A percentile compares a stretch with the other conserved stretches of the same genome.
Conservation (phyloP, 2,888 invertebrate species). For the Cephus runcator region DNA sequence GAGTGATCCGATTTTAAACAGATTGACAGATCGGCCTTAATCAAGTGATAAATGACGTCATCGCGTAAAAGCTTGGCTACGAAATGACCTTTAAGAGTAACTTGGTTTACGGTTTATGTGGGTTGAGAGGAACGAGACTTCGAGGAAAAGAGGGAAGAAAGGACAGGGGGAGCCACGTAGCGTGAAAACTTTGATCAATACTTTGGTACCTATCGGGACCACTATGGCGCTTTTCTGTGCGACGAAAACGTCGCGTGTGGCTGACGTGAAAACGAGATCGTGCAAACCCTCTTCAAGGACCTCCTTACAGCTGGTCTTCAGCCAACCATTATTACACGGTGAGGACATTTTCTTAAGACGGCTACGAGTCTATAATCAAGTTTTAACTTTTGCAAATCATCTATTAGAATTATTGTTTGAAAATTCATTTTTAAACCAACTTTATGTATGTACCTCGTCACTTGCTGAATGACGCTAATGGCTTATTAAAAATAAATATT, state of each 20-base stretch:
- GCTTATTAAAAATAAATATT: not conserved
- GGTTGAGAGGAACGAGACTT: constrained; percentile 26
- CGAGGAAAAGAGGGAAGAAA: constrained; percentile 9
- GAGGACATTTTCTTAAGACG: not conserved
- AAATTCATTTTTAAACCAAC: not conserved
- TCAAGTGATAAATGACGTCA: constrained; percentile 20
- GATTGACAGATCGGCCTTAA: constrained; percentile 14
- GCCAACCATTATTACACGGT: constrained; percentile 12
- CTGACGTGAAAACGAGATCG: constrained; percentile 28
- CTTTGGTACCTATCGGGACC: constrained; percentile 43
- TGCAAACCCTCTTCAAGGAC: constrained; percentile 17
- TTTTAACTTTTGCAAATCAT: not conserved
- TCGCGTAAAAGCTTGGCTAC: constrained; percentile 10
- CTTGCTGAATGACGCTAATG: not conserved
- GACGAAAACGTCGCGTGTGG: constrained; percentile 8
- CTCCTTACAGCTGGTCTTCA: constrained; percentile 20
- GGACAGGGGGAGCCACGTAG: constrained; percentile 17
- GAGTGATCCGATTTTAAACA: not conserved
- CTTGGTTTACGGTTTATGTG: constrained; percentile 33
- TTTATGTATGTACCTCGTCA: not conserved
- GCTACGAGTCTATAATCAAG: not conserved
- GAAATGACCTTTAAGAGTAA: constrained; percentile 33
- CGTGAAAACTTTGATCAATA: constrained; percentile 52
- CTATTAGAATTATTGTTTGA: not conserved
- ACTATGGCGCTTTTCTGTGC: constrained; percentile 38